Percentiles rank a stretch among this genome's conserved stretches.
Evolutionary conservation across 2,113 vertebrate genomes (phyloP).

Genomic region (Phalacrocorax pelagicus): DNA sequence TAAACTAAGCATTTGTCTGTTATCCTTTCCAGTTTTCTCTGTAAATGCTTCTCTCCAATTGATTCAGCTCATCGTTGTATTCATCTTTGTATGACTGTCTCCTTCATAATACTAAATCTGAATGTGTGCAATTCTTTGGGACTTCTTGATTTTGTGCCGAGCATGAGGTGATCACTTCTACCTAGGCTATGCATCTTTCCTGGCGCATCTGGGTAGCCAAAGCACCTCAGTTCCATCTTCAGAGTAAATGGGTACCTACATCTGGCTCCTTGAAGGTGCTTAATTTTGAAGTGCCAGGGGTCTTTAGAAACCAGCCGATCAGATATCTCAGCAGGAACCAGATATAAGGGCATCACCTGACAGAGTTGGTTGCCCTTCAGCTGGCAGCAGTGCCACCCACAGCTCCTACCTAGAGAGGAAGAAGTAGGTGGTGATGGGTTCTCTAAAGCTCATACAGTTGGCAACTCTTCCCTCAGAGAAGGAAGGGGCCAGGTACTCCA

Average conservation of each 20-base stretch:
- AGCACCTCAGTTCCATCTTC: background rate
- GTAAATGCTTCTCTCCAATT: background rate
- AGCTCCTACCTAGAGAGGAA: background rate
- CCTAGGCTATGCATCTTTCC: background rate
- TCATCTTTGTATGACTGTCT: background rate
- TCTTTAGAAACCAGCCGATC: background rate
- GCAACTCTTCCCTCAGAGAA: background rate
- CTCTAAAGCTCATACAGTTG: background rate
- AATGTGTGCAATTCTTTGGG: background rate
- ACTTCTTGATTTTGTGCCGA: background rate
- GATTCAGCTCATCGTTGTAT: background rate
- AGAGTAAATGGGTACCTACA: background rate
- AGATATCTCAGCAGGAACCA: background rate
- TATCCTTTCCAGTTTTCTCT: background rate
- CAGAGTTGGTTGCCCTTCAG: background rate
- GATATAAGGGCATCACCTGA: fast-evolving
- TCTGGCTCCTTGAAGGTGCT: background rate
- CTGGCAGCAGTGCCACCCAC: fast-evolving
- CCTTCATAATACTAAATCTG: background rate
- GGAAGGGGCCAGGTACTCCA: background rate
- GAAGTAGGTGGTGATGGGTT: background rate
- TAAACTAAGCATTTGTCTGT: fast-evolving
- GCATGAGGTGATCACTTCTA: background rate
- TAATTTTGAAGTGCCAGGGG: background rate
- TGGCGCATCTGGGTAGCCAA: background rate